Evolutionary conservation across 92 coral and sea anemone species (phyloP).

Genomic region (Parazoanthus atlanticus): DNA sequence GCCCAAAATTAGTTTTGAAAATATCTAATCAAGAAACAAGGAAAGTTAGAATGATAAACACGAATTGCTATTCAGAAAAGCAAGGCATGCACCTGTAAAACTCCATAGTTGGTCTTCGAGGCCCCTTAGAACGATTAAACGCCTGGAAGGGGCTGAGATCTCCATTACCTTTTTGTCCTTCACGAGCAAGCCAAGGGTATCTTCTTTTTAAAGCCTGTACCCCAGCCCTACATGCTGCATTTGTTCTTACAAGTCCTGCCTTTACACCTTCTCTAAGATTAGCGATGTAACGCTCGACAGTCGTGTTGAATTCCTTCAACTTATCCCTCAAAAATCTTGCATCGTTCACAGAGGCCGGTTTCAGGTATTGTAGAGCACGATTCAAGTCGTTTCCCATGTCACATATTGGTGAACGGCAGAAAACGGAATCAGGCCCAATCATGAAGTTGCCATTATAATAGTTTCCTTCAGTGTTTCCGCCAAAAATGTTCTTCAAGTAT

Average conservation of each 20-base stretch:
- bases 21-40: too few relatives aligned
- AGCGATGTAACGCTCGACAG: slow-evolving; percentile 29
- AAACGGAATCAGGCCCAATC: slow-evolving; percentile 49
- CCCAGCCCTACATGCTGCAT: slow-evolving; percentile 48
- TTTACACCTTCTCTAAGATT: slow-evolving; percentile 46
- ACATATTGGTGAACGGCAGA: slow-evolving; percentile 44
- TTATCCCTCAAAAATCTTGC: too few relatives aligned
- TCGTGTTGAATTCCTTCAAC: too few relatives aligned
- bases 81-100: too few relatives aligned
- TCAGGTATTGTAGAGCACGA: slow-evolving; percentile 15
- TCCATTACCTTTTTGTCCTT: slow-evolving; percentile 33
- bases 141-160: too few relatives aligned
- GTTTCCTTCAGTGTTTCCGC: slow-evolving; percentile 24
- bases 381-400: slow-evolving; percentile 31
- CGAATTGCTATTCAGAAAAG: too few relatives aligned
- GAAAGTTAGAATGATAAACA: too few relatives aligned
- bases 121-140: too few relatives aligned
- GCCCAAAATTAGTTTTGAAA: too few relatives aligned
- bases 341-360: slow-evolving; percentile 17
- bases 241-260: slow-evolving; percentile 36
- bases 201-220: slow-evolving; percentile 39
- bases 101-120: too few relatives aligned
- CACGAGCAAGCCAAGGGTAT: slow-evolving; percentile 40
- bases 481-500: too few relatives aligned
- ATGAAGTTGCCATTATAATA: slow-evolving; percentile 48